phyloP scores from a whole-genome alignment of 1,140 invertebrate genomes.

The Plectrocnemia conspersa region DNA sequence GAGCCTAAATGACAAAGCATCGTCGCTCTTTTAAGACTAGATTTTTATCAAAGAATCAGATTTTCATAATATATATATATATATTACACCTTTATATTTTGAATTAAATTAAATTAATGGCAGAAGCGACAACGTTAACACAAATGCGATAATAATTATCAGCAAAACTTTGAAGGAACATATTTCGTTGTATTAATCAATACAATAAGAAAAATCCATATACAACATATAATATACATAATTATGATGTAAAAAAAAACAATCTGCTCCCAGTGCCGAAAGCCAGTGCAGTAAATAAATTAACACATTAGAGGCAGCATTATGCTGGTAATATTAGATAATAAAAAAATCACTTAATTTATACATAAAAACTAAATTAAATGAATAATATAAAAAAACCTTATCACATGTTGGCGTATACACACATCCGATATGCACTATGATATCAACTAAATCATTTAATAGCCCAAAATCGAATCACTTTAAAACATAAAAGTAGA shows the following conservation, averaged over 20 bases:
- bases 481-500: too few species aligned
- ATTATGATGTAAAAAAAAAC: not conserved
- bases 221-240: not conserved
- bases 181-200: constrained; percentile 15
- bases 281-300: constrained; percentile 6
- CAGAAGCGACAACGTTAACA: constrained; percentile 1
- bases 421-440: too few species aligned
- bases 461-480: too few species aligned
- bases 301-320: constrained; percentile 15
- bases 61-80: too few species aligned
- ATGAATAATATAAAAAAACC: too few species aligned
- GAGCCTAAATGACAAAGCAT: too few species aligned
- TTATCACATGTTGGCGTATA: constrained; percentile 2
- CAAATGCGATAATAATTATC: not conserved
- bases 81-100: too few species aligned
- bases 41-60: too few species aligned
- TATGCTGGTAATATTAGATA: constrained; percentile 17
- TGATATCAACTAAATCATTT: too few species aligned
- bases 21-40: too few species aligned
- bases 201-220: not conserved
- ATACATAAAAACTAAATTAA: too few species aligned
- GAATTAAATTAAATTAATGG: too few species aligned
- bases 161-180: constrained; percentile 16
- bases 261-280: constrained; percentile 8
- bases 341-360: not conserved